Evolutionary conservation across 2,797 vertebrate genomes (phyloP).

Genomic region (Ceyx erithaca): DNA sequence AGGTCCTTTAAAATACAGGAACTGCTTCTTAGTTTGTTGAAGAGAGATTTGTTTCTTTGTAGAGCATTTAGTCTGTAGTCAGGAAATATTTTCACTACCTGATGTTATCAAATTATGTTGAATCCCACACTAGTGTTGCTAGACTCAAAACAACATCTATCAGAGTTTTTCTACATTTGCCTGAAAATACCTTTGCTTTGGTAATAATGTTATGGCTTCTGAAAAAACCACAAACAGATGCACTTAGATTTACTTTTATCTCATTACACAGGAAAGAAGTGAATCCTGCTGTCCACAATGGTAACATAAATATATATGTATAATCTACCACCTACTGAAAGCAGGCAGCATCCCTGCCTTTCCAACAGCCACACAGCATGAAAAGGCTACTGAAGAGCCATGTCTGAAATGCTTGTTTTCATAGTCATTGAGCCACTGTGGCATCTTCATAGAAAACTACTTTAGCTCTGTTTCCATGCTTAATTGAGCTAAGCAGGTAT

Average conservation of each 20-base stretch:
- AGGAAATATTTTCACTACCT: neutral
- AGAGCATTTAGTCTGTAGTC: neutral
- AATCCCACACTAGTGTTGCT: neutral
- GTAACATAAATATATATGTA: neutral
- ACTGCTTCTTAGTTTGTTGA: neutral
- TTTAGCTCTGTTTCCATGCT: neutral
- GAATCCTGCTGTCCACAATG: neutral
- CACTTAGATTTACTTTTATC: neutral
- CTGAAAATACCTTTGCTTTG: constrained; percentile 9
- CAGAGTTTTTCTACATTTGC: neutral
- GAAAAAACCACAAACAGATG: neutral
- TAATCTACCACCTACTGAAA: neutral
- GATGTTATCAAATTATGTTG: neutral
- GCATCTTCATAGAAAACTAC: neutral
- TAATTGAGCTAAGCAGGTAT: neutral
- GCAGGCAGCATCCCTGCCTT: neutral
- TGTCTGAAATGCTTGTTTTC: neutral
- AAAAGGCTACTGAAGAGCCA: neutral
- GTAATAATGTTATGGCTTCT: neutral
- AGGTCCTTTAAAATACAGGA: constrained; percentile 24
- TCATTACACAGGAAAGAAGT: neutral
- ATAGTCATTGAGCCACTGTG: neutral
- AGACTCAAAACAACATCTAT: neutral
- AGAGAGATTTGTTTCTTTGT: neutral
- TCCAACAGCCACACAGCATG: neutral